Conservation (phyloP, 2,888 invertebrate genomes). For the Drosophila rubida region DNA sequence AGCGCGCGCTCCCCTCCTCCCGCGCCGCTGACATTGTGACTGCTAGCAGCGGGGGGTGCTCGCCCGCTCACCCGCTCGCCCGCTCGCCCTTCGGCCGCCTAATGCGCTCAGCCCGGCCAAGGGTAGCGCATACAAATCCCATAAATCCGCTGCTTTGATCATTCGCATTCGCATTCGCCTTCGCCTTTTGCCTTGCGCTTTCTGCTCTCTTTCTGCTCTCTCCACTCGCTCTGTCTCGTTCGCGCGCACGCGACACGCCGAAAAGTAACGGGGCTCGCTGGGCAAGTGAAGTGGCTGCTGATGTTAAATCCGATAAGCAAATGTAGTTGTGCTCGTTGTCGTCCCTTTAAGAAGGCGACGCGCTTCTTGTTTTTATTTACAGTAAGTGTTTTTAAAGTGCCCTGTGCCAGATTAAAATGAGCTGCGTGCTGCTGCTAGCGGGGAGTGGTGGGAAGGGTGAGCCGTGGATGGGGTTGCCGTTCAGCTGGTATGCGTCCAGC, state of each 20-base stretch:
- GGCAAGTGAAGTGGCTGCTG: slow-evolving; percentile 11
- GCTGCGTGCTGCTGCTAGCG: slow-evolving; percentile 14
- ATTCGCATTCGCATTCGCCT: slow-evolving; percentile 68
- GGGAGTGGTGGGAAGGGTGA: background rate
- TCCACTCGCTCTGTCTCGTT: background rate
- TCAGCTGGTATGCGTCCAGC: slow-evolving; percentile 31
- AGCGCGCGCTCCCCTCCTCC: slow-evolving; percentile 14
- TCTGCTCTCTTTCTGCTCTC: slow-evolving; percentile 37
- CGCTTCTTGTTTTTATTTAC: slow-evolving; percentile 62
- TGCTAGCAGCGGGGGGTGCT: background rate
- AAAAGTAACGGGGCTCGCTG: slow-evolving; percentile 57
- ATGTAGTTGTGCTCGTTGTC: slow-evolving; percentile 63
- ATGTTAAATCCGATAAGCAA: slow-evolving; percentile 75
- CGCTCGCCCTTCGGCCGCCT: slow-evolving; percentile 17
- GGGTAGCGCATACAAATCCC: slow-evolving; percentile 77
- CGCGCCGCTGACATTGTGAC: background rate
- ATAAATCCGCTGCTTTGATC: slow-evolving; percentile 78
- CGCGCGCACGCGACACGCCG: slow-evolving; percentile 57
- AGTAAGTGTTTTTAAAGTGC: slow-evolving; percentile 69
- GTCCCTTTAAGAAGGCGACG: slow-evolving; percentile 60
- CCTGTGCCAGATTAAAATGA: slow-evolving; percentile 60
- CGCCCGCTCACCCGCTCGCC: background rate
- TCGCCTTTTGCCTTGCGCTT: slow-evolving; percentile 53
- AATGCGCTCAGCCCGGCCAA: slow-evolving; percentile 70
- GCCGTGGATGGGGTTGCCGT: background rate